Base-by-base conservation (phyloP, 2,888 invertebrate species). In the Endomychus coccineus region DNA sequence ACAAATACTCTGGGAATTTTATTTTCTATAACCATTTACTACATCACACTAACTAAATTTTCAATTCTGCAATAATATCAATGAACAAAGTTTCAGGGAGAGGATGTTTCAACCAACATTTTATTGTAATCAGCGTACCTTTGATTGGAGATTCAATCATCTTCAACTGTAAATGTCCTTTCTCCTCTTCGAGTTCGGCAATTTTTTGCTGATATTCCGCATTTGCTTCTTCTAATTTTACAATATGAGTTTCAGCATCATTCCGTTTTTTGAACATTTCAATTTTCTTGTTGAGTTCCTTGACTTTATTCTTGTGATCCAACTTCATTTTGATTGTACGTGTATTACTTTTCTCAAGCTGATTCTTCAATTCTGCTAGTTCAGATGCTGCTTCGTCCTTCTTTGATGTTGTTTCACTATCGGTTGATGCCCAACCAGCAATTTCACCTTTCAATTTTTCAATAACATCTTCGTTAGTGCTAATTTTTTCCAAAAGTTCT, bases 141-240 rank as follows among this genome's bases (percentile, higher is more conserved):
- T 78, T 73, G 52, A 75, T 73, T 63, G 80, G 80, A 66, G 81
- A 80, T 67, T 86, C 84, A 52, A 86, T 80, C 60, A 87, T 74
- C 68, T 82, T 82, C 59, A 90, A 70, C 67, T 90, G 88, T 58
- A 91, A 75, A 68, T 88, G 87, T 54, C 89, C 89, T 69, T 90
- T 91, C 67, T 91, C 91, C 64, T 89, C 88, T 67, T 59, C 59
- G 46, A 92, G 66, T 59, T 88, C 85, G 9, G 83, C 82, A 42
- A 92, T 77, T 69, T 78, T 80, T 51, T 85, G 81, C 43, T 78
- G 77, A 31, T 83, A 64, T 46, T 73, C 71, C 44, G 75, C 73
- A 47, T 78, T 71, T 54, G 78, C 77, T 40, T 71, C 71, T 54
- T 71, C 73, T 30, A 85, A 63, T 49, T 72, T 73, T 0, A 79